Evolutionary conservation across 2,113 vertebrate genomes (phyloP), one percentile per base, ranked within the genome.

Genomic region (Petromus typicus): DNA sequence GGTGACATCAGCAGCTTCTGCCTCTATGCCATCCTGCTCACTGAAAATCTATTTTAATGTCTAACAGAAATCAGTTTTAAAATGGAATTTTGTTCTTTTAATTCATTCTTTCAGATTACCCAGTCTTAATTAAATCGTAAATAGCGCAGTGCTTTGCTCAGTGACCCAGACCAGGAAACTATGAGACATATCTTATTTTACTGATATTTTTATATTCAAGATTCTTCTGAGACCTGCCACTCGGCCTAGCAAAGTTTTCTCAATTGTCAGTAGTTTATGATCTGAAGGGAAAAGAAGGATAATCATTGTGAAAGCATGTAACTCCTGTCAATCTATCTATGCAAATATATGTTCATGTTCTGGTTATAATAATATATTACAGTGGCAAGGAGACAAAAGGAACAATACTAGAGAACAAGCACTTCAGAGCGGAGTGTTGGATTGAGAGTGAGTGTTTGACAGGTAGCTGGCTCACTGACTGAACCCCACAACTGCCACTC

Each of bases 191-290:
- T 63, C 87, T 76, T 67, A 27, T 73, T 86, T 84, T 22, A 67
- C 81, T 59, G 4, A 22, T 82, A 54, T 10, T 27, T 6, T 56
- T 56, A 16, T 59, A 59, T 32, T 75, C 30, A 75, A 48, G 18
- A 3, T 89, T 71, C 40, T 63, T 51, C 5, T 64, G 30, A 64
- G 18, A 73, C 1, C 4, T 83, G 13, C 23, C n/a, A 76, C 22
- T 91, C 8, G 16, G 14, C 18, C n/a, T 69, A 64, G 23, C 32
- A 91, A 81, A 57, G 1, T 73, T 66, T 67, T 88, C 1, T 7
- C 90, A 30, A 66, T 76, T 73, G 13, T 86, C 48, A 63, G 2
- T 54, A 86, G 78, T 91, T 94, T 91, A 61, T 92, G 45, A 81
- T 12, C 25, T 86, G 3, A 93, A 61, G 2, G 5, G 12, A 1